Evolutionary conservation across 2,113 vertebrate species (phyloP).

Genomic region (Echinops telfairi): DNA sequence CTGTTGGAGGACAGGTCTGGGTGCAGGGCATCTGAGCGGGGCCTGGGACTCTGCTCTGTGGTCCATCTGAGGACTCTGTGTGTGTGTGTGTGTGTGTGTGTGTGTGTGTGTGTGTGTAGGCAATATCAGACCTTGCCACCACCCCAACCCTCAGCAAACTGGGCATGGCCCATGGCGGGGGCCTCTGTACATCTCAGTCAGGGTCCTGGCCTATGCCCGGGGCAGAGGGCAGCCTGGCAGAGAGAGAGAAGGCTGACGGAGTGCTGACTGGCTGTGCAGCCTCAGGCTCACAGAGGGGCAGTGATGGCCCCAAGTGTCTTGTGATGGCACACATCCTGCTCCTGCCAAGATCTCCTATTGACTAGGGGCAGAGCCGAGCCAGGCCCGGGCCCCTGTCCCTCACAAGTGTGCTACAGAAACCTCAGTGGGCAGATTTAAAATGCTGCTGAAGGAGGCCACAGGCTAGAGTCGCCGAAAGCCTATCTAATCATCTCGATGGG

Average conservation of each 20-base stretch:
- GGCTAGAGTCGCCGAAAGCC: background rate
- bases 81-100: no score
- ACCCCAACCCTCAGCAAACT: background rate
- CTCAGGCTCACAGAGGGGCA: no score
- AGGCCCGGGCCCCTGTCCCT: no score
- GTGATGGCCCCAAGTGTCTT: no score
- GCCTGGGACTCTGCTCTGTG: accelerated
- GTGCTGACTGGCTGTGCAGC: background rate
- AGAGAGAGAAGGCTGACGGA: background rate
- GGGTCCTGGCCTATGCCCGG: background rate
- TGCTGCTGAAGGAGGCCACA: background rate
- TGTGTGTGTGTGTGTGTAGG: no score
- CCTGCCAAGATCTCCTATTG: background rate
- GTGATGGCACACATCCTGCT: background rate
- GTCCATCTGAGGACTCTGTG: background rate
- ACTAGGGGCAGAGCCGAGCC: background rate
- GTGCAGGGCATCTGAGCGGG: background rate
- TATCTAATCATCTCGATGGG: background rate
- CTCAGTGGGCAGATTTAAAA: background rate
- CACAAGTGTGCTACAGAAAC: background rate
- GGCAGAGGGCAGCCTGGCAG: background rate
- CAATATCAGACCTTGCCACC: background rate
- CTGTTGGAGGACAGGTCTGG: background rate
- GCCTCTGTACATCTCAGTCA: background rate
- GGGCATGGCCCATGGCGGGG: no score